phyloP scores from a whole-genome alignment of 2,797 vertebrate genomes.

The Alectoris magna region DNA sequence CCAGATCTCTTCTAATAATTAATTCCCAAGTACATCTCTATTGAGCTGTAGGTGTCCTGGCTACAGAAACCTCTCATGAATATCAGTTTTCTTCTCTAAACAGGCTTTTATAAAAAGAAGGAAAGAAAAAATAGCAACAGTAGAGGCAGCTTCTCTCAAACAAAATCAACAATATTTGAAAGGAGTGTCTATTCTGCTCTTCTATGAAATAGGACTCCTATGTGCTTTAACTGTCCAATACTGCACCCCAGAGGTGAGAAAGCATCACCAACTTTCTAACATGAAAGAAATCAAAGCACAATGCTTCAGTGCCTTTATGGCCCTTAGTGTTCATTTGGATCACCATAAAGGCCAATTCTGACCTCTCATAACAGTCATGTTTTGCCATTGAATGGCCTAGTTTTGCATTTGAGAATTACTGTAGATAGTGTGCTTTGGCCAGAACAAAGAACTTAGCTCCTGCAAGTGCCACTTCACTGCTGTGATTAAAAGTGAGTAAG shows the following conservation, averaged over 20 bases:
- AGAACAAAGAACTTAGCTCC: neutral
- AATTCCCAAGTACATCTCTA: neutral
- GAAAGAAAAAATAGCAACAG: neutral
- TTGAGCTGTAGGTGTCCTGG: neutral
- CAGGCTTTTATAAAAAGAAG: neutral
- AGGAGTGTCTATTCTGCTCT: neutral
- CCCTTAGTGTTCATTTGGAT: neutral
- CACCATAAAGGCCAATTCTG: neutral
- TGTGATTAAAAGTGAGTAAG: neutral
- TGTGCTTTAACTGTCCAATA: slow-evolving; percentile 18
- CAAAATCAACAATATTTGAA: neutral
- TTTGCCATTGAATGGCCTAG: neutral
- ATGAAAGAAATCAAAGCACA: neutral
- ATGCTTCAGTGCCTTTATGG: neutral
- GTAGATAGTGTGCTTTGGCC: neutral
- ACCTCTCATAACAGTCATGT: neutral
- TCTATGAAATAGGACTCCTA: neutral
- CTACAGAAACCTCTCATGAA: neutral
- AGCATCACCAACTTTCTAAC: neutral
- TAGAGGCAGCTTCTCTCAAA: neutral
- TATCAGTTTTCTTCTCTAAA: neutral
- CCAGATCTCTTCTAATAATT: neutral
- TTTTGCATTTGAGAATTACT: neutral
- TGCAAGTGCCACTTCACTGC: neutral
- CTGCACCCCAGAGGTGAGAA: slow-evolving; percentile 31